phyloP scores from a whole-genome alignment of 2,888 invertebrate genomes.

The Petrolisthes manimaculis region DNA sequence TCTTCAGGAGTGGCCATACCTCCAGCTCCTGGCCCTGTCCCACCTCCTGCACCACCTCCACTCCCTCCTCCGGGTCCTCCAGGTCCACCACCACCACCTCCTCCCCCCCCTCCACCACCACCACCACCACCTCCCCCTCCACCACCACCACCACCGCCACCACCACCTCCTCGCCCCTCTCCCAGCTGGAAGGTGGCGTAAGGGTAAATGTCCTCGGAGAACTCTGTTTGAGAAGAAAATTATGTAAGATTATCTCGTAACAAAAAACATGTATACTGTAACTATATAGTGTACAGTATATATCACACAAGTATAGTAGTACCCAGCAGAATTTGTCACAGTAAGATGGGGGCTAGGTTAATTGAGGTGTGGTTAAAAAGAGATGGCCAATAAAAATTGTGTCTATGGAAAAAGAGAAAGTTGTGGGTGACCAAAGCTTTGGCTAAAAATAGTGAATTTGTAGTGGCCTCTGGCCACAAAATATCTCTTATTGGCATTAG shows the following conservation, averaged over 20 bases:
- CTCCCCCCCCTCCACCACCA: not conserved
- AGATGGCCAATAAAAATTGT: too few species aligned
- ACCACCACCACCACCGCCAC: conserved; percentile 15
- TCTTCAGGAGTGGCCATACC: conserved; percentile 20
- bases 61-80: not conserved
- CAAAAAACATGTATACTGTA: not conserved
- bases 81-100: not conserved
- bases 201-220: conserved; percentile 60
- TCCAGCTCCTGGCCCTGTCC: not conserved
- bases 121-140: conserved; percentile 12
- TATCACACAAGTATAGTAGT: too few species aligned
- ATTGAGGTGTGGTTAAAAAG: too few species aligned
- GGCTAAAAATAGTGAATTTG: too few species aligned
- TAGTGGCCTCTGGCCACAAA: too few species aligned
- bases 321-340: too few species aligned
- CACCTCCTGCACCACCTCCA: conserved; percentile 8
- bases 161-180: conserved; percentile 38
- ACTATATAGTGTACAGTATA: not conserved
- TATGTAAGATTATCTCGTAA: not conserved
- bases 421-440: too few species aligned
- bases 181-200: conserved; percentile 61
- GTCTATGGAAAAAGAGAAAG: too few species aligned
- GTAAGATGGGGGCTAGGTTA: too few species aligned
- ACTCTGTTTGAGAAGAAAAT: conserved; percentile 30
- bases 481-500: too few species aligned